Evolutionary conservation across 2,888 invertebrate genomes (phyloP).

Genomic region (Nymphalis polychloros): DNA sequence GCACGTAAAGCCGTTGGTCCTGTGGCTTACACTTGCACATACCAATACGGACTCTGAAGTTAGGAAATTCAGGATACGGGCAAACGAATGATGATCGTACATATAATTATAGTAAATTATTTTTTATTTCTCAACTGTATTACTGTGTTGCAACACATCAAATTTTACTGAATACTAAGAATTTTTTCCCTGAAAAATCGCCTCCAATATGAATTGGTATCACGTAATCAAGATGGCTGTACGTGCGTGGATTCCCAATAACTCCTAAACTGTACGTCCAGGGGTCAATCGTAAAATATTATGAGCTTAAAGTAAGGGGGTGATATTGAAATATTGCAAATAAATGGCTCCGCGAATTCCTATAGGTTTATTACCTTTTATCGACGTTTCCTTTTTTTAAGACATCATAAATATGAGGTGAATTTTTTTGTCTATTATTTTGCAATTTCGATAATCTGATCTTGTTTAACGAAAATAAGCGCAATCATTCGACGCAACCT

Average conservation of each 20-base stretch:
- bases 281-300: constrained; percentile 48
- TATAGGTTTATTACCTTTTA: constrained; percentile 22
- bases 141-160: not conserved
- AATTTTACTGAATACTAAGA: not conserved
- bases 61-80: too few relatives aligned
- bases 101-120: too few relatives aligned
- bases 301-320: constrained; percentile 42
- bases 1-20: too few relatives aligned
- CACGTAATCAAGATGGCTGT: constrained; percentile 42
- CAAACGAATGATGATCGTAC: too few relatives aligned
- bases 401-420: not conserved
- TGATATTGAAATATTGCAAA: constrained; percentile 42
- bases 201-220: constrained; percentile 33
- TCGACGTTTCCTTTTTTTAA: constrained; percentile 13
- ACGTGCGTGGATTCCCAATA: constrained; percentile 39
- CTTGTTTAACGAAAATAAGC: not conserved
- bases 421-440: not conserved
- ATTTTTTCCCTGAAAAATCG: constrained; percentile 22
- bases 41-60: too few relatives aligned
- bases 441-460: not conserved
- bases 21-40: too few relatives aligned
- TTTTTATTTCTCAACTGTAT: not conserved
- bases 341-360: constrained; percentile 21
- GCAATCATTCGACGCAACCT: too few relatives aligned
- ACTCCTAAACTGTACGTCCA: constrained; percentile 33